Evolutionary conservation across 2,888 invertebrate species (phyloP).

Genomic region (Cantharis rustica): DNA sequence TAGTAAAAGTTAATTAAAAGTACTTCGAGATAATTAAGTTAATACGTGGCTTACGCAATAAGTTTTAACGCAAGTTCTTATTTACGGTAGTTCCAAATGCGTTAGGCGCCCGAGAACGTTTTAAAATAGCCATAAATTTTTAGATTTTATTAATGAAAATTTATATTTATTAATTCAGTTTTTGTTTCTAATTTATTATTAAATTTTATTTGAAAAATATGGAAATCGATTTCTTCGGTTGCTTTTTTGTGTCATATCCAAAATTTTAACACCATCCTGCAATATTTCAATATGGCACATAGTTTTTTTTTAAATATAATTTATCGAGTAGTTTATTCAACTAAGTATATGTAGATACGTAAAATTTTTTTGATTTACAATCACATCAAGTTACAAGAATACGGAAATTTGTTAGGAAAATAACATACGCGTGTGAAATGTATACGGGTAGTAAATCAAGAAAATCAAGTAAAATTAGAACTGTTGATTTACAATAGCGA

Average conservation of each 20-base stretch:
- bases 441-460: slow-evolving; percentile 18
- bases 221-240: not conserved
- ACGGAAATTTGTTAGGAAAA: not conserved
- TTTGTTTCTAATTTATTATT: not conserved
- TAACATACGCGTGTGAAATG: slow-evolving; percentile 11
- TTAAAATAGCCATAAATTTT: not conserved
- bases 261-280: not conserved
- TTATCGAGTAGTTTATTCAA: not conserved
- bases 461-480: slow-evolving; percentile 19
- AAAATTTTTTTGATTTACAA: not conserved
- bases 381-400: not conserved
- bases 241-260: not conserved
- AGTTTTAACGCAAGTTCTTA: not conserved
- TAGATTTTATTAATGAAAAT: not conserved
- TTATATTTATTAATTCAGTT: not conserved
- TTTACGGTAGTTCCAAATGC: not conserved
- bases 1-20: not conserved
- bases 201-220: not conserved
- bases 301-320: not conserved
- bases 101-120: not conserved
- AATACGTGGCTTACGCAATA: not conserved
- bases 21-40: not conserved
- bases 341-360: not conserved
- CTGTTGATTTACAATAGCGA: not conserved
- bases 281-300: not conserved